Evolutionary conservation across 1,140 invertebrate genomes (phyloP).

Genomic region (Bombus sylvicola): DNA sequence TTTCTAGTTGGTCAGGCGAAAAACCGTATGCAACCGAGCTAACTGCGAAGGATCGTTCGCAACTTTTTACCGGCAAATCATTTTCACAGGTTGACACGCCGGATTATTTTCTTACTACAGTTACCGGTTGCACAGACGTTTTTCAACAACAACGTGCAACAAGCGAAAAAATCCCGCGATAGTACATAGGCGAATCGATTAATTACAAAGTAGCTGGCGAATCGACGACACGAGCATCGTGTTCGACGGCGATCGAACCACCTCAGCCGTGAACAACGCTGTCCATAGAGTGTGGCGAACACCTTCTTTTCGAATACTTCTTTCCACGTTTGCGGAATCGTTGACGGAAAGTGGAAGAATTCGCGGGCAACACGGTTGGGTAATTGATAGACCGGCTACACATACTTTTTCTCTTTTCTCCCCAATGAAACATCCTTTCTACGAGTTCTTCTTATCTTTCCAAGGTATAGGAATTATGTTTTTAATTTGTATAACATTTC

Average conservation of each 20-base stretch:
- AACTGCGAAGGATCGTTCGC: slow-evolving; percentile 9
- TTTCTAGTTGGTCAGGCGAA: slow-evolving; percentile 29
- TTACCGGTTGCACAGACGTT: slow-evolving; percentile 3
- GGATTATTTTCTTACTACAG: slow-evolving; percentile 59
- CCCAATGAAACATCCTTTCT: neutral
- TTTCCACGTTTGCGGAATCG: neutral
- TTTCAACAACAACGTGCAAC: slow-evolving; percentile 16
- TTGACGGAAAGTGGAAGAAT: slow-evolving; percentile 1
- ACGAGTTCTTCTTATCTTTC: neutral
- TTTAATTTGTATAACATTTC: neutral
- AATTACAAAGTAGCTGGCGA: slow-evolving; percentile 28
- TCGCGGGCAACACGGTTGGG: neutral
- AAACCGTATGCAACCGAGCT: slow-evolving; percentile 27
- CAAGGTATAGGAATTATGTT: neutral
- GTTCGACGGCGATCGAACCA: neutral
- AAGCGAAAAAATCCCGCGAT: too few species aligned
- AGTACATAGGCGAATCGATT: slow-evolving; percentile 28
- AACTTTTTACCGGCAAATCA: slow-evolving; percentile 54
- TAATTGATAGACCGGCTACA: slow-evolving; percentile 3
- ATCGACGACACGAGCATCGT: slow-evolving; percentile 3
- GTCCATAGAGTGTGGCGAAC: neutral
- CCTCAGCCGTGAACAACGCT: slow-evolving; percentile 17
- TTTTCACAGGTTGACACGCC: slow-evolving; percentile 65
- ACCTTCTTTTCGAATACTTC: neutral
- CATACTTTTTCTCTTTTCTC: neutral